Percentiles rank a stretch among this genome's conserved stretches.
Conservation (phyloP, 2,888 invertebrate genomes). For the Thecocarcelia acutangulata region DNA sequence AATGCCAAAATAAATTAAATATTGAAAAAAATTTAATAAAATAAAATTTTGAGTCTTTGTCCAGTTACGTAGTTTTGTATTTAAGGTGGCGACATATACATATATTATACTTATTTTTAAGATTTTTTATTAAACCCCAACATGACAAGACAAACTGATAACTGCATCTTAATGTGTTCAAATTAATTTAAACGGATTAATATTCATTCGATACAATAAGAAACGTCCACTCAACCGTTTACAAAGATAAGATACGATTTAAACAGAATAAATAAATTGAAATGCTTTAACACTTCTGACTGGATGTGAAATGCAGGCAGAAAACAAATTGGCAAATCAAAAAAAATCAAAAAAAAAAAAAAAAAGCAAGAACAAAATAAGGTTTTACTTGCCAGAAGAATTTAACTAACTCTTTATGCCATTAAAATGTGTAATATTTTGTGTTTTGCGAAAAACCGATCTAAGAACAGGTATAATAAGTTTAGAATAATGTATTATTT, state of each 20-base stretch:
- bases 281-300: slow-evolving; percentile 36
- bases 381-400: neutral
- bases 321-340: slow-evolving; percentile 23
- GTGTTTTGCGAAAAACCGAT: neutral
- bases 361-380: too few relatives aligned
- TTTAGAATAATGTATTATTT: too few relatives aligned
- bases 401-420: neutral
- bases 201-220: slow-evolving; percentile 65
- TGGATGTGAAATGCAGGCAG: slow-evolving; percentile 22
- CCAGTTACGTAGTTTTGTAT: too few relatives aligned
- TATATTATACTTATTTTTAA: too few relatives aligned
- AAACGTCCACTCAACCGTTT: slow-evolving; percentile 20
- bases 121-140: slow-evolving; percentile 55
- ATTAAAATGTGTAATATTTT: too few relatives aligned
- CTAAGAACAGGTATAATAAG: too few relatives aligned
- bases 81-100: too few relatives aligned
- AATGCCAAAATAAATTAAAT: too few relatives aligned
- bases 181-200: slow-evolving; percentile 73
- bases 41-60: too few relatives aligned
- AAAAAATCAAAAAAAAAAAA: neutral
- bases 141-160: slow-evolving; percentile 70
- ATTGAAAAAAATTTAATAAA: too few relatives aligned
- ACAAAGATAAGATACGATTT: slow-evolving; percentile 18
- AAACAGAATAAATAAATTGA: slow-evolving; percentile 11
- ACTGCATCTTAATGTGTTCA: slow-evolving; percentile 72